phyloP scores from a whole-genome alignment of 2,888 invertebrate genomes.

The Eueremaeus valkanovi region DNA sequence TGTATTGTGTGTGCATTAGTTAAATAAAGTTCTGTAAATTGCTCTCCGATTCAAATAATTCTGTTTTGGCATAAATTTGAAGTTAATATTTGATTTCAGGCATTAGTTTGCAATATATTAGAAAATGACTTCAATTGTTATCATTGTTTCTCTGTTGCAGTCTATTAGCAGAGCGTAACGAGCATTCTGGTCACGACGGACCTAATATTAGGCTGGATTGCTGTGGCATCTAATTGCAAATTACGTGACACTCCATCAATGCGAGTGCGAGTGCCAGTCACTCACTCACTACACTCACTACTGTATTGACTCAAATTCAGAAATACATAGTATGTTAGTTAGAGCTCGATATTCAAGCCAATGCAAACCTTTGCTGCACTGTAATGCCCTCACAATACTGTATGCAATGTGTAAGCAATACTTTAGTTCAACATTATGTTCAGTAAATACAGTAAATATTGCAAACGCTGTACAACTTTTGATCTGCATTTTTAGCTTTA shows the following conservation, averaged over 20 bases:
- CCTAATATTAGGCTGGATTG: background rate
- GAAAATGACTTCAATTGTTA: background rate
- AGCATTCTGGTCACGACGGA: slow-evolving; percentile 4
- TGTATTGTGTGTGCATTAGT: background rate
- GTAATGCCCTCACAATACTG: background rate
- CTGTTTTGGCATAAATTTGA: background rate
- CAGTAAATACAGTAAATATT: too few relatives aligned
- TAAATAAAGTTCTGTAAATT: background rate
- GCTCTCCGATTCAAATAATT: background rate
- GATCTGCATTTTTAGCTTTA: too few relatives aligned
- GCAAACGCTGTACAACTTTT: too few relatives aligned
- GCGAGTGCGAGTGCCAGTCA: background rate
- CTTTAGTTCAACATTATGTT: too few relatives aligned
- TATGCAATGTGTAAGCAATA: too few relatives aligned
- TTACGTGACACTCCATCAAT: slow-evolving; percentile 8
- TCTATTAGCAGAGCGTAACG: slow-evolving; percentile 1
- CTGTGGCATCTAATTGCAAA: slow-evolving; percentile 18
- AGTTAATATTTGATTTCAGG: slow-evolving; percentile 22
- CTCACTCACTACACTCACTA: background rate
- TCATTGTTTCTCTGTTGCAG: background rate
- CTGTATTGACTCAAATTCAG: too few relatives aligned
- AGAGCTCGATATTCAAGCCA: slow-evolving; percentile 2
- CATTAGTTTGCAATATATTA: background rate
- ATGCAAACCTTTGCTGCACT: background rate
- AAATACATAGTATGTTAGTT: slow-evolving; percentile 17